Percentiles rank a stretch among this genome's conserved stretches.
These are phyloP conservation scores for Ophiodon elongatus DNA, from an alignment of 2,113 vertebrate genomes.

Conservation along the genomic window DNA sequence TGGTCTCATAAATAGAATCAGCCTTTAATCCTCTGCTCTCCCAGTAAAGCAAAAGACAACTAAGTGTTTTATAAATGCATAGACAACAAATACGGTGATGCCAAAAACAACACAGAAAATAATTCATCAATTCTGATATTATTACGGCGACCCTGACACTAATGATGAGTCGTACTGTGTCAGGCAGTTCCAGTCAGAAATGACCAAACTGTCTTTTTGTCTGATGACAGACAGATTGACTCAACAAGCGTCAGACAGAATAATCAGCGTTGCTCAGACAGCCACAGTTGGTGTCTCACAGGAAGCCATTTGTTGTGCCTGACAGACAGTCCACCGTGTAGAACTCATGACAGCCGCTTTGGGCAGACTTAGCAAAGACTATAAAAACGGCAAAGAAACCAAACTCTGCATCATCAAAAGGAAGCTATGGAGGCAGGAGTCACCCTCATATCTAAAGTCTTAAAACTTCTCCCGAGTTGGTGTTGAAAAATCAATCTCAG, in stretches of 20 bases:
- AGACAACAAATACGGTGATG: not conserved
- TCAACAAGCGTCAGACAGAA: constrained; percentile 53
- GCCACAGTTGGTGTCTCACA: constrained; percentile 50
- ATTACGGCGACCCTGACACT: not conserved
- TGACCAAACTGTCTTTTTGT: not conserved
- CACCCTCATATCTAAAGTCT: not conserved
- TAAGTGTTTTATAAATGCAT: not conserved
- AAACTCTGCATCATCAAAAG: not conserved
- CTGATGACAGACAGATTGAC: constrained; percentile 49
- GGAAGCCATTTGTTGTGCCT: constrained; percentile 45
- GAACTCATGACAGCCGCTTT: constrained; percentile 30
- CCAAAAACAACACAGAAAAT: not conserved
- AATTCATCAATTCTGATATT: not conserved
- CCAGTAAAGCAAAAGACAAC: not conserved
- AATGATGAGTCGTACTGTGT: constrained; percentile 1
- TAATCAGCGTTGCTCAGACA: constrained; percentile 8
- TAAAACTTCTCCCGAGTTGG: not conserved
- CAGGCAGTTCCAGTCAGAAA: constrained; percentile 10
- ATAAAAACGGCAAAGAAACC: constrained; percentile 4
- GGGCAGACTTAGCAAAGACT: constrained; percentile 7
- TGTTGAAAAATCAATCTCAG: not conserved
- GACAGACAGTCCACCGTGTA: constrained; percentile 26
- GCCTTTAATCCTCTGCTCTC: not conserved
- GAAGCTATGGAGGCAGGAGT: not conserved
- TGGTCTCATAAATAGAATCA: not conserved